A percentile compares a stretch with the other conserved stretches of the same genome.
Conservation (phyloP, 1,140 invertebrate genomes). For the Brachionus manjavacas region DNA sequence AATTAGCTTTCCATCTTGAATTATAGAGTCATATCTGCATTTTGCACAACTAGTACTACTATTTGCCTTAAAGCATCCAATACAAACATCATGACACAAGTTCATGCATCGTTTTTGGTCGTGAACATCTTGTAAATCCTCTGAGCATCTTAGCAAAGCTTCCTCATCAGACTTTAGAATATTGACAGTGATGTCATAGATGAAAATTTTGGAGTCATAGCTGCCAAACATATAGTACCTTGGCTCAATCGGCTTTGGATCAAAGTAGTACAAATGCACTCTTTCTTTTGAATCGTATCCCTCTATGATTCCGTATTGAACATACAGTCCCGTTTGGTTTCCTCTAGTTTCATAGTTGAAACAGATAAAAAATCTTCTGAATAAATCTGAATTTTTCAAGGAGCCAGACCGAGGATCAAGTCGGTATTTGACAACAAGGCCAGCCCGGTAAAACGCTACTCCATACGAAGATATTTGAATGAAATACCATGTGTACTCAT, state of each 20-base stretch:
- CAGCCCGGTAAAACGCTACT: conserved; percentile 12
- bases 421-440: conserved; percentile 17
- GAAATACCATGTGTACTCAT: conserved; percentile 39
- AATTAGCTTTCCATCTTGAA: neutral
- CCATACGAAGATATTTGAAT: conserved; percentile 41
- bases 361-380: conserved; percentile 31
- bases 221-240: conserved; percentile 40
- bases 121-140: neutral
- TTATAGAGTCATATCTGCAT: conserved; percentile 17
- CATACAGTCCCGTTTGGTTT: neutral
- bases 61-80: conserved; percentile 36
- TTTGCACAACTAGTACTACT: conserved; percentile 5
- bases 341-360: conserved; percentile 7
- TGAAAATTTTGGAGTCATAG: conserved; percentile 10
- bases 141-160: neutral
- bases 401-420: neutral
- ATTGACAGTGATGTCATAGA: conserved; percentile 31
- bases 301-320: conserved; percentile 24
- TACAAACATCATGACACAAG: conserved; percentile 21
- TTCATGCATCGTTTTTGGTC: neutral
- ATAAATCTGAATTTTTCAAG: conserved; percentile 24
- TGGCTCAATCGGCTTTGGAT: neutral
- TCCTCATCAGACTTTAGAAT: neutral
- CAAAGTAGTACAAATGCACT: conserved; percentile 37
- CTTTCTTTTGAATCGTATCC: conserved; percentile 31